A percentile compares a stretch with the other conserved stretches of the same genome.
Conservation (phyloP, 2,113 vertebrate genomes). For the Alexandromys fortis region DNA sequence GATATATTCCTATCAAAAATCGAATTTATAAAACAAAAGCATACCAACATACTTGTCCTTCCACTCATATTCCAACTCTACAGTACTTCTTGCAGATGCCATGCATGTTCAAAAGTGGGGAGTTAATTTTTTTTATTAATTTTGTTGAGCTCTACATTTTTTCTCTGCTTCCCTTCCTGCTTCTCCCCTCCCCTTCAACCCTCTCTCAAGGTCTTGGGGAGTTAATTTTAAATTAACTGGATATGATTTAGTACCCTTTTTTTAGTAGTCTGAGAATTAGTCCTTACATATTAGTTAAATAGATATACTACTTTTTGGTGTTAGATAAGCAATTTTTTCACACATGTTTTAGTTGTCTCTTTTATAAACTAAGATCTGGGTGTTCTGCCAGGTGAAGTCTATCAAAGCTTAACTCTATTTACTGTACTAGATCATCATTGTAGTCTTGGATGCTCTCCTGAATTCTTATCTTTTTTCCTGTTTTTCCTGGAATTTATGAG, state of each 20-base stretch:
- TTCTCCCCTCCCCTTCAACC: too few species aligned
- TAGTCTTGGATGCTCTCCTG: constrained; percentile 12
- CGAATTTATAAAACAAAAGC: not conserved
- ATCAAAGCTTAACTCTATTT: constrained; percentile 21
- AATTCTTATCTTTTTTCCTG: not conserved
- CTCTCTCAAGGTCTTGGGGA: not conserved
- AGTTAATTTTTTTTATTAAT: not conserved
- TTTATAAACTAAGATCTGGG: constrained; percentile 39
- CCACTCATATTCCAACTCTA: not conserved
- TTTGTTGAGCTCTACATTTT: too few species aligned
- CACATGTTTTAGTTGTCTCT: constrained; percentile 8
- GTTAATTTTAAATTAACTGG: not conserved
- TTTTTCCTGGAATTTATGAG: not conserved
- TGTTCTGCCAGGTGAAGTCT: not conserved
- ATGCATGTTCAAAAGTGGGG: not conserved
- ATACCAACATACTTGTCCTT: not conserved
- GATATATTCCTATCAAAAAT: not conserved
- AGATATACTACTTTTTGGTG: not conserved
- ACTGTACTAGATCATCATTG: not conserved
- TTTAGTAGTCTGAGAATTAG: not conserved
- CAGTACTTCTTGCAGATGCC: not conserved
- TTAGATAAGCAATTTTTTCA: not conserved
- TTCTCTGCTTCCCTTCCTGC: too few species aligned
- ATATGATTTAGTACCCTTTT: not conserved
- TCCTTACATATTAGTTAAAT: not conserved